phyloP scores from a whole-genome alignment of 2,888 invertebrate genomes.

The Drosophila nigricruria region DNA sequence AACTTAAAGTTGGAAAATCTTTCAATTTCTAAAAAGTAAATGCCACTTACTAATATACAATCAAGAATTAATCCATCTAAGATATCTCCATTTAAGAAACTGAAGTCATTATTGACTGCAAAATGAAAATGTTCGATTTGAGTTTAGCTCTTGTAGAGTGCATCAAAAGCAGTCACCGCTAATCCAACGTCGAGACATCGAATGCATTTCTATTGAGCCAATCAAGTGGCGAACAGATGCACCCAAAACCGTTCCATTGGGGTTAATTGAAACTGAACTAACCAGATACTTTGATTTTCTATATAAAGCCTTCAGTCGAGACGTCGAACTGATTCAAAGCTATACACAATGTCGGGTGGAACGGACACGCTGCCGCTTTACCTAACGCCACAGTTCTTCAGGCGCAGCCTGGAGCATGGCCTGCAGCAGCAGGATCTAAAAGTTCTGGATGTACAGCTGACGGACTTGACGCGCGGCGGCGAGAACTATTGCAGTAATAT shows the following conservation, averaged over 20 bases:
- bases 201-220: constrained; percentile 66
- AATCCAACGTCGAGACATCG: constrained; percentile 37
- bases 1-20: too few species aligned
- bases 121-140: too few species aligned
- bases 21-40: too few species aligned
- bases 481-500: constrained; percentile 85
- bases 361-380: constrained; percentile 60
- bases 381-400: constrained; percentile 76
- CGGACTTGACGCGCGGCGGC: constrained; percentile 76
- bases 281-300: constrained; percentile 44
- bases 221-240: constrained; percentile 45
- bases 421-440: constrained; percentile 73
- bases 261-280: constrained; percentile 58
- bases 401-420: constrained; percentile 76
- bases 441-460: constrained; percentile 68
- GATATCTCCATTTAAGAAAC: too few species aligned
- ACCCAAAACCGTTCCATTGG: constrained; percentile 48
- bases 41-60: too few species aligned
- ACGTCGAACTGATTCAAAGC: constrained; percentile 32
- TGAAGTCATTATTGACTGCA: not conserved
- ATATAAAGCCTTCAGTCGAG: constrained; percentile 50
- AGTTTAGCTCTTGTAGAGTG: not conserved
- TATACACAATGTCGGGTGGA: constrained; percentile 50
- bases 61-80: too few species aligned
- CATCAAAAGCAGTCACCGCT: constrained; percentile 59